Base-by-base conservation (phyloP, 2,888 invertebrate genomes). In the Lithophane socia region DNA sequence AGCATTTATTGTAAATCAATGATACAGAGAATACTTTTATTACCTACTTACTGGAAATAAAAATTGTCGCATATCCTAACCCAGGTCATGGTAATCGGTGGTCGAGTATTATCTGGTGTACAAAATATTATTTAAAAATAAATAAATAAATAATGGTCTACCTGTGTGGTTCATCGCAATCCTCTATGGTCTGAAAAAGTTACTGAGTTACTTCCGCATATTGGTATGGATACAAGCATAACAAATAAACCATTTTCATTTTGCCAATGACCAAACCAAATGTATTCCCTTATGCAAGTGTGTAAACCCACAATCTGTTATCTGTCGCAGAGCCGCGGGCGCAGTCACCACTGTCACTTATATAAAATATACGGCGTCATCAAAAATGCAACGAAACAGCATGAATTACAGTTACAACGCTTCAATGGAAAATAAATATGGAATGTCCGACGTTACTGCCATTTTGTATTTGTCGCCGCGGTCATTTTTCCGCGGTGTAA, bases 301-400 rank as follows among this genome's bases (percentile, higher is more conserved):
- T 73, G 73, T 79, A 76, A 79, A 77, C 66, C 29, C 54, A 77
- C 77, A 78, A 87, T 86, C 82, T 88, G 91, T 90, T 92, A 93
- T 91, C 91, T 87, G 87, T 79, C 79, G 79, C 82, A 86, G 73
- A 79, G 88, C 89, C 87, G 80, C 82, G 75, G 83, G 88, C 85
- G 74, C 87, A 88, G 87, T 90, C 88, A 86, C 80, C 88, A 85
- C 87, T 90, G 91, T 90, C 91, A 87, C 87, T 90, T 89, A 90
- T 90, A 90, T 92, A 91, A 91, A 92, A 91, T 92, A 91, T 92
- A 91, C 87, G 81, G 85, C 86, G 88, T 91, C 92, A 93, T 93
- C 92, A 93, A 92, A 93, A 91, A 92, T 92, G 91, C 92, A 92
- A 88, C 90, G 90, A 90, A 90, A 90, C 90, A 87, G 91, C 91